Percentiles rank a stretch among this genome's conserved stretches.
These are phyloP conservation scores for Lomographa bimaculata DNA, from an alignment of 2,888 invertebrate species.

Conservation along the genomic window DNA sequence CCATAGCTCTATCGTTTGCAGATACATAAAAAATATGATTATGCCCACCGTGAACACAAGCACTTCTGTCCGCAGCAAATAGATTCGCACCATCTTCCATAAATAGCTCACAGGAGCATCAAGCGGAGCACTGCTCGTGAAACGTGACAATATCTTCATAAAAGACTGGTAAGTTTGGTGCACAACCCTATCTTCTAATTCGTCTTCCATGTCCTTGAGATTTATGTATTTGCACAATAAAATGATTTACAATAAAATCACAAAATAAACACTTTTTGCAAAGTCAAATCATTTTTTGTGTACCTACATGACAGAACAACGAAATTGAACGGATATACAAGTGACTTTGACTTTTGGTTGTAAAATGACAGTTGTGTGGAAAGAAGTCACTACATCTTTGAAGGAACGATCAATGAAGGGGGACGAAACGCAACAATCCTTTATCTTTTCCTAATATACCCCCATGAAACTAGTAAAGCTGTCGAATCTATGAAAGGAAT, in stretches of 20 bases:
- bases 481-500: too few relatives aligned
- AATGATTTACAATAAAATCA: conserved; percentile 10
- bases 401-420: too few relatives aligned
- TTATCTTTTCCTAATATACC: too few relatives aligned
- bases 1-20: conserved; percentile 93
- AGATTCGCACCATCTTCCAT: conserved; percentile 91
- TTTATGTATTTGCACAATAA: conserved; percentile 24
- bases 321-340: too few relatives aligned
- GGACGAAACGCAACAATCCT: too few relatives aligned
- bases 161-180: conserved; percentile 94
- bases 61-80: conserved; percentile 92
- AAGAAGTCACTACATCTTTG: too few relatives aligned
- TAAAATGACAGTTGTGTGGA: too few relatives aligned
- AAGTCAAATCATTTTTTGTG: conserved; percentile 11
- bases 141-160: conserved; percentile 92
- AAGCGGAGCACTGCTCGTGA: conserved; percentile 90
- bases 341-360: too few relatives aligned
- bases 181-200: conserved; percentile 93
- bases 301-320: too few relatives aligned
- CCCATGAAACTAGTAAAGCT: too few relatives aligned
- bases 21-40: conserved; percentile 89
- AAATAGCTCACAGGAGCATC: conserved; percentile 90
- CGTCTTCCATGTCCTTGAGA: conserved; percentile 91
- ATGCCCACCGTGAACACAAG: conserved; percentile 88
- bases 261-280: conserved; percentile 12